Evolutionary conservation across 1,140 invertebrate genomes (phyloP).

Genomic region (Hycleus cichorii): DNA sequence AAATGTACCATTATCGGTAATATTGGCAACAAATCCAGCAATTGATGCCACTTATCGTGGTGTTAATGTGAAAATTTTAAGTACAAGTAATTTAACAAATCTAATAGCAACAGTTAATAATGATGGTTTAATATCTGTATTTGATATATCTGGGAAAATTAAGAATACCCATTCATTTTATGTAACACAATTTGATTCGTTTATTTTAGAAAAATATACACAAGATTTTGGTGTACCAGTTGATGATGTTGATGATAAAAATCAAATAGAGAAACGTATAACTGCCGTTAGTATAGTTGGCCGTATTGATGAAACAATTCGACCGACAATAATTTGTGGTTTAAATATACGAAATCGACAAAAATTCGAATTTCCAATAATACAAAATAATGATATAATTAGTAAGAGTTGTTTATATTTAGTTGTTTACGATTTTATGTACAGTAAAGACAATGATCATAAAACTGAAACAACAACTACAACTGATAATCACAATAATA

Average conservation of each 20-base stretch:
- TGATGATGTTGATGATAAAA: conserved; percentile 8
- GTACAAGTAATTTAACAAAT: conserved; percentile 31
- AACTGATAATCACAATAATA: conserved; percentile 3
- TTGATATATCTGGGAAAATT: conserved; percentile 38
- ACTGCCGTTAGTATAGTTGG: conserved; percentile 44
- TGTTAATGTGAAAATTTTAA: conserved; percentile 26
- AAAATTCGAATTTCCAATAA: conserved; percentile 4
- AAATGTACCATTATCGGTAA: conserved; percentile 87
- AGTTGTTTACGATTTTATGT: conserved; percentile 52
- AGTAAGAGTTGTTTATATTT: conserved; percentile 42
- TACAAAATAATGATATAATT: conserved; percentile 20
- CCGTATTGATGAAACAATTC: conserved; percentile 13
- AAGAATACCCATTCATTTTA: conserved; percentile 37
- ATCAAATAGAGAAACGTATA: conserved; percentile 40
- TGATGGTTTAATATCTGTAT: conserved; percentile 40
- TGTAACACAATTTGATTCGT: conserved; percentile 38
- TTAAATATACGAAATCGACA: conserved; percentile 26
- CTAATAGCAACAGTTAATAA: conserved; percentile 31
- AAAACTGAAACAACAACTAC: background rate
- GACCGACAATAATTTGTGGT: conserved; percentile 37
- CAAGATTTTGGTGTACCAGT: conserved; percentile 34
- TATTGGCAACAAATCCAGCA: conserved; percentile 81
- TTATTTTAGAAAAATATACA: conserved; percentile 37
- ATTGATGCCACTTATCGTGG: conserved; percentile 39
- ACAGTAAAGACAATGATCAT: conserved; percentile 35